Evolutionary conservation across 1,140 invertebrate genomes (phyloP), one percentile per base, ranked within the genome.

Genomic region (Kradibia gibbosae): DNA sequence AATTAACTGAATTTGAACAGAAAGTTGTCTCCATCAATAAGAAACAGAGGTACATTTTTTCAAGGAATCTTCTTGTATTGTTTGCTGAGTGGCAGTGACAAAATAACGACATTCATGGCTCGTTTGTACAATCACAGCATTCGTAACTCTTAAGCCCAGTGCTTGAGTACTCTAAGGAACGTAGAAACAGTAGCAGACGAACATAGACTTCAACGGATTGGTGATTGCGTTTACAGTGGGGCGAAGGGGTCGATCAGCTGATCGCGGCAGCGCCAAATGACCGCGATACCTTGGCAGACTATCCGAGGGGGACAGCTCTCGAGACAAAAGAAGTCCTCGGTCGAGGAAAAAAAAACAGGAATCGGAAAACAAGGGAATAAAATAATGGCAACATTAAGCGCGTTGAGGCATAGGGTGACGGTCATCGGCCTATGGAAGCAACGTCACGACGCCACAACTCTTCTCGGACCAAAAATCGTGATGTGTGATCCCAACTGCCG

Each of bases 401-500:
- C 28, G 1, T 11, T 82, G 1, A 77, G 45, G 45, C 74, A 60
- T 13, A 34, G 80, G 48, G 73, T 42, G 17, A 48, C 67, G 3
- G 31, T 2, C 36, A 50, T 48, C 57, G 25, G 15, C 3, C 15
- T 77, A 1, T 25, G 57, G 1, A 2, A 7, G 4, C 81, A 79
- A 28, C 76, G 45, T 1, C 50, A 57, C 15, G 81, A 78, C 8
- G 55, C 73, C 53, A 39, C 13, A 17, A 34, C 75, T 3, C 55
- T 79, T 0, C 36, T 82, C 1, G 25, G 5, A 50, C 76, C 76
- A 3, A 50, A 71, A 42, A 36, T 82, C 31, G 42, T 74, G 57
- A 82, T 82, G 70, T 82, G 75, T 17, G 70, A 82, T 3, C 67
- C n/a, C 3, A 57, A 20, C 0, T 82, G 67, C 67, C 81, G 75